Percentiles rank a stretch among this genome's conserved stretches.
Evolutionary conservation across 2,888 invertebrate species (phyloP).

Genomic region (Andrena hattorfiana): DNA sequence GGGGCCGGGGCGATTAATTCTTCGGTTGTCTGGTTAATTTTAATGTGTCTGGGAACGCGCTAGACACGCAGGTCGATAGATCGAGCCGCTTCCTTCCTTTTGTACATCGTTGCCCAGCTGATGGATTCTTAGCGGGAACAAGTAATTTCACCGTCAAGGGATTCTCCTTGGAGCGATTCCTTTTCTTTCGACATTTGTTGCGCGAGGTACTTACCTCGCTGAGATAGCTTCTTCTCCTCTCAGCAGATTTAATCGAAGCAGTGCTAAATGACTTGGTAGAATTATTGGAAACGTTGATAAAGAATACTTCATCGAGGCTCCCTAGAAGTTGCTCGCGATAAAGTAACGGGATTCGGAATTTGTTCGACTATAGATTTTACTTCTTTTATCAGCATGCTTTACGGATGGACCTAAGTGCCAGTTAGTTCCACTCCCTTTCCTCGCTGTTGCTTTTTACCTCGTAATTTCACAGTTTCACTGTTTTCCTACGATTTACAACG

Average conservation of each 20-base stretch:
- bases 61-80: slow-evolving; percentile 11
- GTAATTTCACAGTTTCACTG: slow-evolving; percentile 8
- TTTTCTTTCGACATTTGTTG: background rate
- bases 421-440: background rate
- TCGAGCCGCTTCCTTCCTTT: background rate
- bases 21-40: slow-evolving; percentile 44
- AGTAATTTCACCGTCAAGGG: no score
- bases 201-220: background rate
- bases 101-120: no score
- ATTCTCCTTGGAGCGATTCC: no score
- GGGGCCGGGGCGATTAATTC: slow-evolving; percentile 40
- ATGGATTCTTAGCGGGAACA: no score
- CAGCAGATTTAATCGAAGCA: background rate
- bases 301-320: background rate
- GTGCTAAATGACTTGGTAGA: background rate
- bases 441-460: slow-evolving; percentile 10
- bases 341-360: background rate
- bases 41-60: slow-evolving; percentile 26
- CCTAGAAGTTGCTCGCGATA: background rate
- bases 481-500: slow-evolving; percentile 8
- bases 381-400: background rate
- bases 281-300: background rate
- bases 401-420: background rate
- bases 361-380: background rate
- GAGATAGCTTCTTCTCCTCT: background rate